Evolutionary conservation across 2,797 vertebrate genomes (phyloP).

Genomic region (Morus bassanus): DNA sequence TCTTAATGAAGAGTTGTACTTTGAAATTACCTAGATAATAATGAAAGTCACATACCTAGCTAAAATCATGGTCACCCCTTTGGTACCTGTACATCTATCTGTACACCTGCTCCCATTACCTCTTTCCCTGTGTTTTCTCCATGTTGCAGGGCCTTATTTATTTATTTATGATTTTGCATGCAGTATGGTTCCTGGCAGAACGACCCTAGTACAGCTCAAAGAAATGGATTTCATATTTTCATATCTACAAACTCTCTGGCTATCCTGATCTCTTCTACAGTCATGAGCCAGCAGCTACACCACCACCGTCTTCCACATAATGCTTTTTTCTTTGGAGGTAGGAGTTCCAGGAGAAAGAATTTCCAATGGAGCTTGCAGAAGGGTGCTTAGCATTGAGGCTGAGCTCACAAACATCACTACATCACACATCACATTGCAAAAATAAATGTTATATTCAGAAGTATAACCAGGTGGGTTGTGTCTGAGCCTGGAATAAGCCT

Average conservation of each 20-base stretch:
- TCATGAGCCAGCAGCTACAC: fast-evolving
- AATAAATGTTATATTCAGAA: background rate
- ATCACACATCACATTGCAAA: background rate
- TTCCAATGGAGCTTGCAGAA: background rate
- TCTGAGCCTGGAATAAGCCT: background rate
- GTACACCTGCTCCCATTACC: background rate
- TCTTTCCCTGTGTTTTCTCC: background rate
- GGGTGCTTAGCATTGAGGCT: background rate
- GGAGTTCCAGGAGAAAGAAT: background rate
- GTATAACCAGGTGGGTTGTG: too few species aligned
- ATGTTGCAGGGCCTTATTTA: background rate
- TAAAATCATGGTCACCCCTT: background rate
- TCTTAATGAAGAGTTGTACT: background rate
- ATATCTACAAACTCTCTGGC: background rate
- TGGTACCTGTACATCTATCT: background rate
- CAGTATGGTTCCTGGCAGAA: background rate
- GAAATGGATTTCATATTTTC: background rate
- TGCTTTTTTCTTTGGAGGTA: background rate
- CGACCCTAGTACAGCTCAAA: background rate
- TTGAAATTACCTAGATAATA: background rate
- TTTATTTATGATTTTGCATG: background rate
- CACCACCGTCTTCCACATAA: background rate
- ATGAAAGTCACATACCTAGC: background rate
- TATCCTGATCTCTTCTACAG: background rate
- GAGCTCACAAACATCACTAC: background rate